These are phyloP conservation scores for Xenopus petersii DNA, from an alignment of 2,797 vertebrate species.

Conservation along the genomic window DNA sequence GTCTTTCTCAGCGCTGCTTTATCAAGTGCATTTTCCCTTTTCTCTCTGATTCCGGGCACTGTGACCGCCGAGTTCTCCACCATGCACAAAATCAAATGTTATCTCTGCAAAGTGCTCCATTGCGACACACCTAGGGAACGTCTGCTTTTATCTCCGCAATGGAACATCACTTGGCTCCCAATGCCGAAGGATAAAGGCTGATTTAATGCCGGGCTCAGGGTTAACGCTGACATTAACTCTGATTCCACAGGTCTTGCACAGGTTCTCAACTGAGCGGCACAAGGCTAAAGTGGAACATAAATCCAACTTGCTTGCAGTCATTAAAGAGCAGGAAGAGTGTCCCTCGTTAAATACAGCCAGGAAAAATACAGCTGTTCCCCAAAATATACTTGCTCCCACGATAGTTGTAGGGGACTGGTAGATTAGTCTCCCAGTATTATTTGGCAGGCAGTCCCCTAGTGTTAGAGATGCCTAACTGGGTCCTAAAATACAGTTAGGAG, in stretches of 20 bases:
- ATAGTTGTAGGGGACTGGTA: no score
- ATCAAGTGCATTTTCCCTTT: not conserved
- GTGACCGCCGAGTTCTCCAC: conserved; percentile 47
- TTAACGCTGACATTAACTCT: conserved; percentile 47
- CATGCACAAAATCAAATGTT: conserved; percentile 51
- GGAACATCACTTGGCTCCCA: conserved; percentile 38
- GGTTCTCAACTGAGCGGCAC: conserved; percentile 49
- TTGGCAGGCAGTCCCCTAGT: no score
- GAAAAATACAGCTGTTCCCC: no score
- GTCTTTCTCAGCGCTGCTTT: not conserved
- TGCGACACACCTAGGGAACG: conserved; percentile 39
- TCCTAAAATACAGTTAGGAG: no score
- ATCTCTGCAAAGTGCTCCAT: conserved; percentile 52
- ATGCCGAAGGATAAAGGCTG: conserved; percentile 40
- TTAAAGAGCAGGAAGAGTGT: no score
- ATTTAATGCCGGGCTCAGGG: conserved; percentile 50
- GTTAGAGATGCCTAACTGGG: no score
- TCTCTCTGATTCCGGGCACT: not conserved
- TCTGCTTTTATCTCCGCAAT: conserved; percentile 54
- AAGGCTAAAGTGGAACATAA: not conserved
- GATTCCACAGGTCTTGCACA: no score
- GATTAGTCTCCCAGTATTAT: no score
- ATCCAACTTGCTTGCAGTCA: no score
- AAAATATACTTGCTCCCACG: no score
- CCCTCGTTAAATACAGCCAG: no score